These are phyloP conservation scores for Iguana delicatissima DNA, from an alignment of 2,797 vertebrate species.

Conservation along the genomic window DNA sequence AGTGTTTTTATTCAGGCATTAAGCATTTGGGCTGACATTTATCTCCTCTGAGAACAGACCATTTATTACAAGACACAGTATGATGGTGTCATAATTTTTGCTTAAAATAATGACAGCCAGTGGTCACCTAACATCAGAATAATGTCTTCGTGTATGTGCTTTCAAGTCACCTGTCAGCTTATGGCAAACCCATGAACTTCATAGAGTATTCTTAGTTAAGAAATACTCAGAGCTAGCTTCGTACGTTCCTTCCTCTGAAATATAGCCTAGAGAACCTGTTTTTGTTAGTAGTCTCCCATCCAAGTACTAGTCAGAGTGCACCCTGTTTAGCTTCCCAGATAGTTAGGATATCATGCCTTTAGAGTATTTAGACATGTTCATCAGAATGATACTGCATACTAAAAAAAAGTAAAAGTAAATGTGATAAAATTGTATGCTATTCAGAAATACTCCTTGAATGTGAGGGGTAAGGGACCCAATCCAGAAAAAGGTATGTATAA, in stretches of 20 bases:
- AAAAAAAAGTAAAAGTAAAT: conserved; percentile 1
- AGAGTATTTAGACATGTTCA: not conserved
- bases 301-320: no score
- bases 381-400: not conserved
- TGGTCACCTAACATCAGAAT: conserved; percentile 19
- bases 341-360: no score
- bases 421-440: not conserved
- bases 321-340: no score
- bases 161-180: no score
- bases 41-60: conserved; percentile 4
- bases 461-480: not conserved
- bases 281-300: no score
- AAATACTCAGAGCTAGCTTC: no score
- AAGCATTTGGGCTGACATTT: conserved; percentile 13
- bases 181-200: no score
- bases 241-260: no score
- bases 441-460: not conserved
- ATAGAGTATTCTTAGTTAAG: no score
- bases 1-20: conserved; percentile 27
- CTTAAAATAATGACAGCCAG: conserved; percentile 25
- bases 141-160: not conserved
- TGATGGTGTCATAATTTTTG: not conserved
- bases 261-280: no score
- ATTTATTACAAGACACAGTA: conserved; percentile 6
- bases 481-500: not conserved